Base-by-base conservation (phyloP, 2,888 invertebrate species). In the Drosophila sordidapex region DNA sequence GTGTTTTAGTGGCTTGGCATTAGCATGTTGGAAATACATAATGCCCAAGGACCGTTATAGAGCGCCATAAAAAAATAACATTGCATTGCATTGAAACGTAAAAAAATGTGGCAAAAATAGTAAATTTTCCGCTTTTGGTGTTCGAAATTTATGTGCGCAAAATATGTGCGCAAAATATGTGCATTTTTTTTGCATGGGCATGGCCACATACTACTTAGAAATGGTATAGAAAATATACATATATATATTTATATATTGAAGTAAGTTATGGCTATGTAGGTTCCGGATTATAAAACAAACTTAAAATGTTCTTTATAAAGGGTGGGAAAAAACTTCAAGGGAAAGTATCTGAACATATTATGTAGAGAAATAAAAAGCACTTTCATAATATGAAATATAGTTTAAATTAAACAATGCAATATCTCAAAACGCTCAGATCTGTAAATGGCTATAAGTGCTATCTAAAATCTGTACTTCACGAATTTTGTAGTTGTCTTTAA, bases 1-100 rank as follows among this genome's bases (percentile, higher is more conserved):
- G 85, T 86, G 87, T 85, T 85, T 85, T 86, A 86, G 85, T 86
- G 87, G 85, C 79, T 84, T 81, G 82, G 87, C 79, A 85, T 85
- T 86, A 85, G 85, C 85, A 85, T 85, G 84, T 79, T 76, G 75
- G 83, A 73, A 73, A 82, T 76, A 74, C 78, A 71, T 80, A 80
- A 80, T 80, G 70, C 73, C 70, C 59, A 56, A 62, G 61, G 38
- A 61, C 57, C 65, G 69, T 64, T 78, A 66, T 61, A 56, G 64
- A 72, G 64, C 70, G 75, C 70, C 52, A 65, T 78, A 75, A 80
- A 81, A 74, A 80, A 77, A 72, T 62, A 74, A 59, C 63, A 66
- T 71, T 70, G 77, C 78, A 68, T 59, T 81, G 83, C 82, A 63
- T 49, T 65, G 76, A 51, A 51, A 36, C 40, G 52, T 40, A 62